These are phyloP conservation scores for Eupithecia pulchellata DNA, from an alignment of 2,888 invertebrate genomes.

Conservation along the genomic window DNA sequence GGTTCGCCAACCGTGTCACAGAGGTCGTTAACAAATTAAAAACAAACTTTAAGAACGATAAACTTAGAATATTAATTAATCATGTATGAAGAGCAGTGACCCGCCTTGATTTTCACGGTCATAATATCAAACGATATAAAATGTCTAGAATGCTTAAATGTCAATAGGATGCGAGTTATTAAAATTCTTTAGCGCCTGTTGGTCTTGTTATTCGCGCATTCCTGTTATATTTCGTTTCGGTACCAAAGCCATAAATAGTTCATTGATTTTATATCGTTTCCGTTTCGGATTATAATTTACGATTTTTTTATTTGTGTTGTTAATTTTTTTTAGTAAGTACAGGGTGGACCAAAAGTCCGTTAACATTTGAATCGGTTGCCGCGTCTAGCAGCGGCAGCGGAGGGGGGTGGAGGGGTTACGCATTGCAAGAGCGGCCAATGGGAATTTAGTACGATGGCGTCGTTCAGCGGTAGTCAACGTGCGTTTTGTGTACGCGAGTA, in stretches of 20 bases:
- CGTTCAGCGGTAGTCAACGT: no score
- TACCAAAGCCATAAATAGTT: slow-evolving; percentile 1
- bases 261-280: slow-evolving; percentile 1
- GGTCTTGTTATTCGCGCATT: not conserved
- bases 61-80: not conserved
- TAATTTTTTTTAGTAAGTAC: no score
- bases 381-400: no score
- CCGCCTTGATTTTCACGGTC: slow-evolving; percentile 7
- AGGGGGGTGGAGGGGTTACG: no score
- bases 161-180: slow-evolving; percentile 32
- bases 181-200: slow-evolving; percentile 12
- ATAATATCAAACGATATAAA: slow-evolving; percentile 19
- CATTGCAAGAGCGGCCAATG: no score
- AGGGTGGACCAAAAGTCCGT: no score
- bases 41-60: not conserved
- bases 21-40: no score
- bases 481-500: no score
- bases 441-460: no score
- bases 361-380: no score
- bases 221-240: not conserved
- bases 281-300: slow-evolving; percentile 2
- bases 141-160: slow-evolving; percentile 23
- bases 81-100: slow-evolving; percentile 24
- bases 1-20: no score
- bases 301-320: not conserved